Evolutionary conservation across 2,113 vertebrate species (phyloP).

Genomic region (Stegostoma tigrinum): DNA sequence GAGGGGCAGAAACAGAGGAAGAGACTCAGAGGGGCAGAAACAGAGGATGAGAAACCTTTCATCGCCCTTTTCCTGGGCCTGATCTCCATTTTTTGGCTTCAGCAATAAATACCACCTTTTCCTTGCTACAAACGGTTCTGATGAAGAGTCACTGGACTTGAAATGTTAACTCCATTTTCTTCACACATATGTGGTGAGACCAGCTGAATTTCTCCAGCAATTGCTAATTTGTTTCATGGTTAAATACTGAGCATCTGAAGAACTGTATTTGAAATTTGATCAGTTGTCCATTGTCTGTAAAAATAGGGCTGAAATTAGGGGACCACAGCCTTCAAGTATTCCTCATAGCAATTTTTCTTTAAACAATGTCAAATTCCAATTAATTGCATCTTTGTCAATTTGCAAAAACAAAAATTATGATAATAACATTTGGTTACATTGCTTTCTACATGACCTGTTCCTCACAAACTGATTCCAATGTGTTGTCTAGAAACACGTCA

Average conservation of each 20-base stretch:
- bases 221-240: too few relatives aligned
- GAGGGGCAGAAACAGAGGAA: too few relatives aligned
- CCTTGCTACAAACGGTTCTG: too few relatives aligned
- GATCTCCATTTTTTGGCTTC: too few relatives aligned
- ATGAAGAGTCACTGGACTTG: too few relatives aligned
- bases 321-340: neutral
- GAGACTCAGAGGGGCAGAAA: too few relatives aligned
- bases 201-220: too few relatives aligned
- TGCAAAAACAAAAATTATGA: neutral
- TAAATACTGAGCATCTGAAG: neutral
- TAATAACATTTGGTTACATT: neutral
- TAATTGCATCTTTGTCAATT: neutral
- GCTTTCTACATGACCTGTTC: neutral
- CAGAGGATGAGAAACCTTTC: too few relatives aligned
- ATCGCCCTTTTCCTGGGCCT: too few relatives aligned
- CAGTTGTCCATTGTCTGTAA: neutral
- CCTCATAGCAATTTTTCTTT: neutral
- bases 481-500: constrained; percentile 2
- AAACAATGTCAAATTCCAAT: neutral
- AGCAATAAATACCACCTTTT: too few relatives aligned
- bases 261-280: neutral
- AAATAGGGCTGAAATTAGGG: neutral
- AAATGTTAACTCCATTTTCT: too few relatives aligned
- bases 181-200: too few relatives aligned
- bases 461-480: neutral